These are phyloP conservation scores for Phylloscopus whistleri DNA, from an alignment of 2,113 vertebrate genomes.

Conservation along the genomic window DNA sequence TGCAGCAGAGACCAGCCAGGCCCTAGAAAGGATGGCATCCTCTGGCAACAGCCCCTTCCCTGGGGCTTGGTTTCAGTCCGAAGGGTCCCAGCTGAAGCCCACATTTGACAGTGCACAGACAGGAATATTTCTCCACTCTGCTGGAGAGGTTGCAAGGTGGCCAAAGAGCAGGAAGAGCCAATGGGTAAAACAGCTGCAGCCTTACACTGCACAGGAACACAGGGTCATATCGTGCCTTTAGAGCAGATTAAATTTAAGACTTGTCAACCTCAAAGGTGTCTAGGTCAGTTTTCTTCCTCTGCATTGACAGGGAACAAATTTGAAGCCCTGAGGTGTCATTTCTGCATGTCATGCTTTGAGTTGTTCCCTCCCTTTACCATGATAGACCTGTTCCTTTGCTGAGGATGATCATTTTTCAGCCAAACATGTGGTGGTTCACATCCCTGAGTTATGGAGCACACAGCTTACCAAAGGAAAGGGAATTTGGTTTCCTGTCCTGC, in stretches of 20 bases:
- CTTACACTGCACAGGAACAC: not conserved
- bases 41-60: not conserved
- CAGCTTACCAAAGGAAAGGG: not conserved
- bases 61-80: accelerated
- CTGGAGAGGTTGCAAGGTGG: not conserved
- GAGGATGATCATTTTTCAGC: constrained; percentile 1
- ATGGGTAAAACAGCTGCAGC: constrained; percentile 36
- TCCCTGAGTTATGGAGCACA: not conserved
- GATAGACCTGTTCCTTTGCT: not conserved
- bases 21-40: not conserved
- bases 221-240: not conserved
- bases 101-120: not conserved
- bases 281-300: constrained; percentile 35
- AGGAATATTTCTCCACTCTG: not conserved
- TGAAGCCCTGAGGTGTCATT: constrained; percentile 43
- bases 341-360: not conserved
- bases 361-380: not conserved
- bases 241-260: constrained; percentile 24
- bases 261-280: not conserved
- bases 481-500: not conserved
- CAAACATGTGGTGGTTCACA: not conserved
- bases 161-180: not conserved
- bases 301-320: constrained; percentile 34
- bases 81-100: not conserved
- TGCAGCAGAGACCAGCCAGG: not conserved